Conservation (phyloP, 2,888 invertebrate genomes). For the Rhagonycha lutea region DNA sequence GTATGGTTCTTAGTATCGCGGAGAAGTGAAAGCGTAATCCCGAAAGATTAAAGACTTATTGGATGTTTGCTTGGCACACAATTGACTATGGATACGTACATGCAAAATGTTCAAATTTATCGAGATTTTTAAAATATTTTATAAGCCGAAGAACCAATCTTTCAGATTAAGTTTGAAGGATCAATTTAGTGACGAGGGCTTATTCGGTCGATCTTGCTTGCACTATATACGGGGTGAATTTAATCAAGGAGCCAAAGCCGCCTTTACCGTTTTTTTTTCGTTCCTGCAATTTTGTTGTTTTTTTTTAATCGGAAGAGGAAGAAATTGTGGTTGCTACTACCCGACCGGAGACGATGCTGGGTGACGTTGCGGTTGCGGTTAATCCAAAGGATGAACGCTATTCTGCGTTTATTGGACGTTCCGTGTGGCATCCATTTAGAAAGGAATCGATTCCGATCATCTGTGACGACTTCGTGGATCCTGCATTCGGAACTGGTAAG, state of each 20-base stretch:
- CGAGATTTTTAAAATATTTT: neutral
- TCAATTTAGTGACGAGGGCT: neutral
- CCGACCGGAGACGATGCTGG: slow-evolving; percentile 96
- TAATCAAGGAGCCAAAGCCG: neutral
- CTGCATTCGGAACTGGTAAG: slow-evolving; percentile 90
- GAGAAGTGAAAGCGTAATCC: neutral
- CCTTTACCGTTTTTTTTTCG: no score
- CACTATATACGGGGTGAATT: neutral
- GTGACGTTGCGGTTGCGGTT: slow-evolving; percentile 97
- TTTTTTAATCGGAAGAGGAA: slow-evolving; percentile 58
- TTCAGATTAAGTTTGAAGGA: neutral
- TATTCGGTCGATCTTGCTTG: neutral
- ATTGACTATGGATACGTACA: neutral
- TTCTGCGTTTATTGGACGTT: slow-evolving; percentile 78
- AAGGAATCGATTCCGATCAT: slow-evolving; percentile 84
- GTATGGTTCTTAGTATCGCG: neutral
- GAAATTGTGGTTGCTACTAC: slow-evolving; percentile 96
- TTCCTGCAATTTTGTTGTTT: neutral
- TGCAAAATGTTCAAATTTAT: neutral
- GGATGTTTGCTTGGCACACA: neutral
- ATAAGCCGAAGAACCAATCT: neutral
- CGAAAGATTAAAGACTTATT: neutral
- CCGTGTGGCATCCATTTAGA: slow-evolving; percentile 86
- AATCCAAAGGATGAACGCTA: slow-evolving; percentile 91
- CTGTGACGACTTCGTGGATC: slow-evolving; percentile 92